Evolutionary conservation across 2,113 vertebrate genomes (phyloP), one percentile per base, ranked within the genome.

Genomic region (Microtus oregoni): DNA sequence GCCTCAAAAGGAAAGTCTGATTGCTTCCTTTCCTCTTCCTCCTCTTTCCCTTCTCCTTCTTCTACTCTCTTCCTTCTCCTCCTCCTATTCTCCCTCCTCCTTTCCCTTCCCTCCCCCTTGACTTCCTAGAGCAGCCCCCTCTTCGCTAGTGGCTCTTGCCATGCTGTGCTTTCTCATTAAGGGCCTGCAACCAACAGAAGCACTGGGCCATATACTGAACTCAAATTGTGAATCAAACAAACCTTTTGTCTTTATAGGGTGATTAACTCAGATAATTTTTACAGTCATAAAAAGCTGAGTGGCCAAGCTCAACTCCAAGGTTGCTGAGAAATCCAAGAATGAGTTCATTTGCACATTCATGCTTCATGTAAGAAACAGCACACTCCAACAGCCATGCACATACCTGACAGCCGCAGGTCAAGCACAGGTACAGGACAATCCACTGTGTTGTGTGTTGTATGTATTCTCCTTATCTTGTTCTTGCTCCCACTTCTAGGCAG

Each of bases 391-490:
- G 47, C 14, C 52, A 52, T 10, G 0, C 0, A 19, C 15, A 30
- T 0, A 0, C 4, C 1, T 19, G 3, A 44, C 24, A 19, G 2
- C 26, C 1, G 2, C 0, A 28, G 17, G 38, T 38, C 94, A 6
- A 30, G 22, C 63, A 13, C 17, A 83, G 47, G n/a, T 9, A 5
- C 26, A 58, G 63, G 78, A 47, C 7, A 17, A 41, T 35, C n/a
- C 2, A 4, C 1, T 1, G 0, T 2, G 3, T 1, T 3, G 47
- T 1, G 0, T 4, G 3, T 2, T 3, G 32, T 52, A 12, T 70
- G 47, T n/a, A n/a, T 41, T 3, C 8, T 22, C n/a, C 5, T 28
- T 38, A 5, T 12, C 7, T 35, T 61, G 19, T 65, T 24, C 47
- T 61, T 75, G n/a, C 20, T 77, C 47, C 52, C 22, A 10, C 35